Percentiles rank a stretch among this genome's conserved stretches.
phyloP scores from a whole-genome alignment of 2,888 invertebrate species.

The Exocentrus adspersus region DNA sequence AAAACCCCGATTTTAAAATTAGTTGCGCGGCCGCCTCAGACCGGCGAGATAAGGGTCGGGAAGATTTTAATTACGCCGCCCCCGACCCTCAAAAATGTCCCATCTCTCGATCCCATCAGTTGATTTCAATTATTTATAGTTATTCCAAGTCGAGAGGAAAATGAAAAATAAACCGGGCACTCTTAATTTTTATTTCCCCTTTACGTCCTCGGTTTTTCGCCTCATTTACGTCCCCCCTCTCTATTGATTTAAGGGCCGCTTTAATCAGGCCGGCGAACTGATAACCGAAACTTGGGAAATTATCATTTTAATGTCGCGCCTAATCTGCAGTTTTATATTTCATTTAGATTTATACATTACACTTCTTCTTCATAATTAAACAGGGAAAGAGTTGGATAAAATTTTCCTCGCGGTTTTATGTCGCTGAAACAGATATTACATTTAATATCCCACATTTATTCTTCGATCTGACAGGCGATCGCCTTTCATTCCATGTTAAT shows the following conservation, averaged over 20 bases:
- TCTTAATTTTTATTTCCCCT: slow-evolving; percentile 54
- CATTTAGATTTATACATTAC: slow-evolving; percentile 7
- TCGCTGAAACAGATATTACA: slow-evolving; percentile 11
- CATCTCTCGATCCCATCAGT: slow-evolving; percentile 58
- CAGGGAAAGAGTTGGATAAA: too few relatives aligned
- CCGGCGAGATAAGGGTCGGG: slow-evolving; percentile 44
- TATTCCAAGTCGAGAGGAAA: slow-evolving; percentile 57
- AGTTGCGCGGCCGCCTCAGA: slow-evolving; percentile 11
- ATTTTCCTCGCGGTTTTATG: too few relatives aligned
- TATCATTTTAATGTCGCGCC: slow-evolving; percentile 16
- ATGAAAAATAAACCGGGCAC: slow-evolving; percentile 58
- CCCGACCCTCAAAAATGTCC: slow-evolving; percentile 47
- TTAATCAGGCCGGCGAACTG: slow-evolving; percentile 17
- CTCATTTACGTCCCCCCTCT: slow-evolving; percentile 19
- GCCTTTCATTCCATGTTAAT: slow-evolving; percentile 40
- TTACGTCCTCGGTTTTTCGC: slow-evolving; percentile 28
- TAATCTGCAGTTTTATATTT: slow-evolving; percentile 1
- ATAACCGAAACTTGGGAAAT: slow-evolving; percentile 22
- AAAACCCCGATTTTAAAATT: slow-evolving; percentile 18
- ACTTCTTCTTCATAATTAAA: too few relatives aligned
- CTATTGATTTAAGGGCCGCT: slow-evolving; percentile 27
- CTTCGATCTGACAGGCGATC: slow-evolving; percentile 24
- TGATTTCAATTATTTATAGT: slow-evolving; percentile 62
- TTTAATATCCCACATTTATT: slow-evolving; percentile 7
- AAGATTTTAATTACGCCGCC: slow-evolving; percentile 52